Conservation (phyloP, 92 coral and sea anemone species). For the Palythoa grandis region DNA sequence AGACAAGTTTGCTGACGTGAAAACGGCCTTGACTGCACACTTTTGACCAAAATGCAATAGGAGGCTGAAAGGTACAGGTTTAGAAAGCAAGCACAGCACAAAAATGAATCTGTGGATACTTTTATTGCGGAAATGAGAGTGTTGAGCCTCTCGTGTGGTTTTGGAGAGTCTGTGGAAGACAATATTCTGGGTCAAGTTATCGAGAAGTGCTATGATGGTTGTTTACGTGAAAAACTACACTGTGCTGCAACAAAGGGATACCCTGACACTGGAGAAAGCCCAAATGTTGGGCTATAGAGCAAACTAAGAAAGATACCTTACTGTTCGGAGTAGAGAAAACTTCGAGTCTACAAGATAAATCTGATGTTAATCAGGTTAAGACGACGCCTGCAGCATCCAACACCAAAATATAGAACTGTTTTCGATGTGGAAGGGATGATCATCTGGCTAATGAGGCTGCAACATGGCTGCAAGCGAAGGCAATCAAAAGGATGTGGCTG, state of each 20-base stretch:
- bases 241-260: conserved; percentile 26
- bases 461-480: no score
- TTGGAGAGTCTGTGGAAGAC: conserved; percentile 15
- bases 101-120: conserved; percentile 29
- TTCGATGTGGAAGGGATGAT: conserved; percentile 12
- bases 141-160: conserved; percentile 39
- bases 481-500: no score
- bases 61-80: conserved; percentile 49
- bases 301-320: neutral
- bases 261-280: conserved; percentile 24
- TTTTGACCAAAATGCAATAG: no score
- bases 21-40: conserved; percentile 22
- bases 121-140: conserved; percentile 37
- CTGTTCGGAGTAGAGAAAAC: neutral
- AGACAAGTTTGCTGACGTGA: no score
- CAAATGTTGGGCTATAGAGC: conserved; percentile 41
- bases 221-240: conserved; percentile 22
- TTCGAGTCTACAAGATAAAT: conserved; percentile 24
- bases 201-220: no score
- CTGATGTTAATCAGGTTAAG: conserved; percentile 6
- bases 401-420: conserved; percentile 1
- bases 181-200: no score
- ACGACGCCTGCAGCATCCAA: neutral
- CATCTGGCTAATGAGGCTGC: no score
- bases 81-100: conserved; percentile 19